Conservation (phyloP, 2,113 vertebrate species). For the Cephalopterus ornatus region DNA sequence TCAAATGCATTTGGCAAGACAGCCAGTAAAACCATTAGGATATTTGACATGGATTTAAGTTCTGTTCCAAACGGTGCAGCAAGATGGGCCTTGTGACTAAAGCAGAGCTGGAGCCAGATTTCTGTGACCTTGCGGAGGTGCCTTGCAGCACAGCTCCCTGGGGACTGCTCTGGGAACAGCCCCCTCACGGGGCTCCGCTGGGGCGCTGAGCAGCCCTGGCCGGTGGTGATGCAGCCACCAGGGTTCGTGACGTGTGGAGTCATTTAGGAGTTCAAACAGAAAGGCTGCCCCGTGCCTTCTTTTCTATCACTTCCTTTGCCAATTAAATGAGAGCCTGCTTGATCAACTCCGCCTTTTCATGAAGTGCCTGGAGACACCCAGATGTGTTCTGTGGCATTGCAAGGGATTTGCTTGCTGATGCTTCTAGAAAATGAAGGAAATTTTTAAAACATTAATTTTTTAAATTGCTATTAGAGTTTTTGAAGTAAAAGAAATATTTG, state of each 20-base stretch:
- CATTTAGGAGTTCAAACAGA: background rate
- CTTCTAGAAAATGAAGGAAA: background rate
- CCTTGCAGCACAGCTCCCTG: background rate
- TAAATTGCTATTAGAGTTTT: background rate
- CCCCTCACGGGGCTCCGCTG: background rate
- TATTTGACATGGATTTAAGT: background rate
- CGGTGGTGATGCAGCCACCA: background rate
- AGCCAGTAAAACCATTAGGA: background rate
- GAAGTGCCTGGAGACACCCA: background rate
- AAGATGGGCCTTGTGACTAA: background rate
- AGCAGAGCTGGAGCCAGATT: background rate
- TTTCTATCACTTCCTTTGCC: background rate
- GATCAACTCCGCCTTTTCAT: background rate
- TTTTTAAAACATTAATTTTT: background rate
- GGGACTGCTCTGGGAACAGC: background rate
- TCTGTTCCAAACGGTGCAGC: background rate
- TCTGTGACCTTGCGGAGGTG: background rate
- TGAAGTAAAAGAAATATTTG: background rate
- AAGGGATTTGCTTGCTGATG: background rate
- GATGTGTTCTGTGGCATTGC: background rate
- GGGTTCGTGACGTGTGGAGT: background rate
- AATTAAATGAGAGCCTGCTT: background rate
- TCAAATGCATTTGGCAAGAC: background rate
- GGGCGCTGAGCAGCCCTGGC: background rate
- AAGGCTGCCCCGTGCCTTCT: background rate